Base-by-base conservation (phyloP, 2,113 vertebrate genomes). In the Aegotheles bennettii region DNA sequence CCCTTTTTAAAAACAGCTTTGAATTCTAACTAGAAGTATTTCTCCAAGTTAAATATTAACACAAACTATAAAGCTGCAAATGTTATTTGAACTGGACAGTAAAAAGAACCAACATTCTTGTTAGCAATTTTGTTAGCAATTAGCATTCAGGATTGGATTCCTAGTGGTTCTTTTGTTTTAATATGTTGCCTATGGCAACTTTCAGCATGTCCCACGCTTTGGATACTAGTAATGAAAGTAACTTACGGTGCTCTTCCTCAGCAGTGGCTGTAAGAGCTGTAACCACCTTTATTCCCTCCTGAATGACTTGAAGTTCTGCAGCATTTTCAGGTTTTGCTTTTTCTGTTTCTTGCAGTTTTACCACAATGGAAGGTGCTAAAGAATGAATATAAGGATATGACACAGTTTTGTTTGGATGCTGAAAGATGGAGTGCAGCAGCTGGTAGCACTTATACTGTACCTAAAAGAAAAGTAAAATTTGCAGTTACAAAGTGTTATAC, bases 391-490 rank as follows among this genome's bases (percentile, higher is more conserved):
- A 99, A 7, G 98, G 98, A 54, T 98, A 97, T 5, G 99, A 98
- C 42, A 99, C 91, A 9, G 89, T 94, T 56, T 82, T 92, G 73
- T 97, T 96, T 9, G 97, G 98, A 94, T 98, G 98, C 96, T 99
- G 99, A 80, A 99, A 99, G 96, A 99, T 97, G 28, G 98, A 98
- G 38, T 98, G 97, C 17, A 99, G 95, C 89, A 99, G 97, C 97
- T 99, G 99, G 96, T 98, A 98, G 96, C 98, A 98, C 45, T 98
- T 98, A 87, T 87, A 97, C 92, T 98, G 98, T 15, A 99, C 98
- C 99, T 99, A 96, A 73, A 96, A 20, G 57, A 53, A 75, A 86
- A 96, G 89, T 1, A 2, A 94, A 89, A 90, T 35, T 36, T 67
- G 84, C 63, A 95, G 86, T 97, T 94, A 97, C 3, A 61, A 82